Evolutionary conservation across 2,113 vertebrate species (phyloP).

Genomic region (Callopanchax toddi): DNA sequence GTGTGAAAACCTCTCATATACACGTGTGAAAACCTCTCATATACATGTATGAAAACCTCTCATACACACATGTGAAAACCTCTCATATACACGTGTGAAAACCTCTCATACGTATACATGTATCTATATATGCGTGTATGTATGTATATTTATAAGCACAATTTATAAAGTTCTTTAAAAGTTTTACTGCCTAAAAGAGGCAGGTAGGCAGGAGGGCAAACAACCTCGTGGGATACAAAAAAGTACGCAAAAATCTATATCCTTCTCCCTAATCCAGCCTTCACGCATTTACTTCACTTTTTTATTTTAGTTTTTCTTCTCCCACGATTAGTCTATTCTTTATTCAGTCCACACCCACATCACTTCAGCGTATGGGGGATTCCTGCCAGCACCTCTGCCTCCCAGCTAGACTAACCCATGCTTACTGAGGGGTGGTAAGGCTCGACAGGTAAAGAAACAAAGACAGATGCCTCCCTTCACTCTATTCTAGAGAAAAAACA

Average conservation of each 20-base stretch:
- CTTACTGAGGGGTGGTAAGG: constrained; percentile 34
- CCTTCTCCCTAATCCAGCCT: constrained; percentile 24
- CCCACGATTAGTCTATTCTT: background rate
- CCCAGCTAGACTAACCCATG: constrained; percentile 34
- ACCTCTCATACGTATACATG: too few species aligned
- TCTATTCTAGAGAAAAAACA: constrained; percentile 25
- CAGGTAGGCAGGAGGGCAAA: constrained; percentile 13
- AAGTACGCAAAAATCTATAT: constrained; percentile 28
- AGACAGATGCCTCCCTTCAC: constrained; percentile 31
- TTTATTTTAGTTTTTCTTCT: constrained; percentile 10
- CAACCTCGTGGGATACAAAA: constrained; percentile 27
- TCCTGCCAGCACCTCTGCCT: constrained; percentile 31
- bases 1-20: too few species aligned
- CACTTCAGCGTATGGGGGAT: constrained; percentile 29
- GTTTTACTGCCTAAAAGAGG: constrained; percentile 26
- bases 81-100: too few species aligned
- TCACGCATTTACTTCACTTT: constrained; percentile 14
- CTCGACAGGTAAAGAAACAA: constrained; percentile 23
- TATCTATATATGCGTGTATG: too few species aligned
- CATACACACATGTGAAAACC: too few species aligned
- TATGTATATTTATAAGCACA: too few species aligned
- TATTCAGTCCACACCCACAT: constrained; percentile 43
- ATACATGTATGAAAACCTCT: too few species aligned
- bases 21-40: too few species aligned
- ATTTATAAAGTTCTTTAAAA: background rate